Conservation (phyloP, 1,140 invertebrate genomes). For the Diorhabda elongata region DNA sequence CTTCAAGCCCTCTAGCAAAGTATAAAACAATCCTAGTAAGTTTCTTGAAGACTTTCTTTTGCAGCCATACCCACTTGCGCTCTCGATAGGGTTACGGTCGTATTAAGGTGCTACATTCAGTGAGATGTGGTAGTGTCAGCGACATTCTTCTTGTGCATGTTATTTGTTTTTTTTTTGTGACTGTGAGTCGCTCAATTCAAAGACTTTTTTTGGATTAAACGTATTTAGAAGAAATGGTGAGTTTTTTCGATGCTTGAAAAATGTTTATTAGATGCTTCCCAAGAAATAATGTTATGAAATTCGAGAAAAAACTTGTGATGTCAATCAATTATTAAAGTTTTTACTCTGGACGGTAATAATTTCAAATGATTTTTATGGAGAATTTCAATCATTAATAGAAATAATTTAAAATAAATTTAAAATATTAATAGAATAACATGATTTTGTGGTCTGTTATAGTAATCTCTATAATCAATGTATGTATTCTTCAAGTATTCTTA, state of each 20-base stretch:
- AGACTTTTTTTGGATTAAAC: not conserved
- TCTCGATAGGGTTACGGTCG: constrained; percentile 6
- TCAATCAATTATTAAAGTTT: no score
- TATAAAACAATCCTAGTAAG: not conserved
- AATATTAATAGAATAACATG: no score
- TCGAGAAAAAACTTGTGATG: no score
- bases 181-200: constrained; percentile 7
- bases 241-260: not conserved
- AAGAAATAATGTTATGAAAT: no score
- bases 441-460: no score
- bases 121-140: constrained; percentile 8
- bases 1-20: not conserved
- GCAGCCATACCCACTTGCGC: constrained; percentile 9
- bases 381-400: no score
- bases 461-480: no score
- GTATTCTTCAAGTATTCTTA: no score
- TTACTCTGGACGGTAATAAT: no score
- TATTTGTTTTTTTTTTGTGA: not conserved
- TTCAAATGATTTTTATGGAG: no score
- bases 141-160: constrained; percentile 11
- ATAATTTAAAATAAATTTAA: no score
- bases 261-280: not conserved
- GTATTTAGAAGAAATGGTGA: not conserved
- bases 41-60: constrained; percentile 14
- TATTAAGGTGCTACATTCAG: not conserved